Base-by-base conservation (phyloP, 23 tunicate species). In the Ascidia mentula region DNA sequence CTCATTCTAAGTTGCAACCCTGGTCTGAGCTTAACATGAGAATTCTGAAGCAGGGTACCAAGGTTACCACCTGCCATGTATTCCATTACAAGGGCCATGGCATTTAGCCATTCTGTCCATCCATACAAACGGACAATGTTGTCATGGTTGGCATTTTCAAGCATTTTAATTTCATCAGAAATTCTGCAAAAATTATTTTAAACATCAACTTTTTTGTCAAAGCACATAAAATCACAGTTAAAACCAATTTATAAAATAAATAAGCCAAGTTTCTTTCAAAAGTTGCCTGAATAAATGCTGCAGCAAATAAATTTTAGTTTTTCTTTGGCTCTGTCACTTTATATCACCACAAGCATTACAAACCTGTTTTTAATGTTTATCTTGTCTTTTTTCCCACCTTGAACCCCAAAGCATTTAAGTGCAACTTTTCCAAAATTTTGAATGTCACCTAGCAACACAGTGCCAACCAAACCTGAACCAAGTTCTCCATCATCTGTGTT, bases 31-130 rank as follows among this genome's bases (percentile, higher is more conserved):
- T 35, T 31, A 5, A 35, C 53, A 20, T 9, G 30, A 3, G 18
- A 5, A 70, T 33, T 6, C 4, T 28, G 30, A 34, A 70, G 34
- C 4, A 70, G 74, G 74, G 6, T 70, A 22, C 32, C 32, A 3
- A 70, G 74, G 38, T 35, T 70, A 20, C 74, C 74, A 6, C 74
- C 74, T 1, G 74, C 12, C 37, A 70, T 3, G 34, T 70, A 70
- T 35, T 70, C 74, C 74, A 70, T 70, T 3, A 70, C 32, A 20
- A 70, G 7, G 1, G 38, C 74, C 74, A 70, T 70, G 32, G 74
- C 6, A 31, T 70, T 20, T 36, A 36, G 74, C 74, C 74, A 70
- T 70, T 70, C 32, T 3, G 74, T 31, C 74, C 74, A 70, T 3
- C 74, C 74, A 70, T 70, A 70, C 7, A 70, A 33, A 4, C 74